Evolutionary conservation across 2,888 invertebrate genomes (phyloP), one percentile per base, ranked within the genome.

Genomic region (Rapana venosa): DNA sequence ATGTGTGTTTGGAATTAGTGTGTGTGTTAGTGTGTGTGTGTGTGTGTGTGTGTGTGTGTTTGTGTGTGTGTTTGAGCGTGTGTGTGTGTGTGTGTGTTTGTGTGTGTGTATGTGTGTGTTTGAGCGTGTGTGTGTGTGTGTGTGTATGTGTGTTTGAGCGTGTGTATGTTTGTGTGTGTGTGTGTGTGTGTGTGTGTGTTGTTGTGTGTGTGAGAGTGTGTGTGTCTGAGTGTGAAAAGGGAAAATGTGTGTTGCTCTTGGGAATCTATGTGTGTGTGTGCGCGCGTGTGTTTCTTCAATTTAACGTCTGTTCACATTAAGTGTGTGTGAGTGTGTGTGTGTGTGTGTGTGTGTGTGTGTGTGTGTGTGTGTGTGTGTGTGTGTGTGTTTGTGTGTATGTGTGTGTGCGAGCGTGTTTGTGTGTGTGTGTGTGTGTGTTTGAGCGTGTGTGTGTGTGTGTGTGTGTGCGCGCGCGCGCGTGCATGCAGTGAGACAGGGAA

Each of bases 151-250:
- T 77, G 77, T n/a, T 8, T 77, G n/a, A 1, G 77, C 13, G 77
- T 77, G 77, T n/a, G 77, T n/a, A 26, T 26, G 77, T 22, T 11
- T 26, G 77, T 77, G 77, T 26, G 77, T 77, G 13, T 77, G 77
- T 77, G 77, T 77, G 22, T 77, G 77, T 77, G 77, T 15, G 77
- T 22, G 77, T 77, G 77, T 77, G 77, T 77, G 77, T 77, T 11
- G 6, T n/a, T 77, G 77, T 26, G 13, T 26, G 77, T 15, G 77
- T n/a, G 77, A 2, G 77, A 15, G 77, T 15, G 77, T 77, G 77
- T 77, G 77, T n/a, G 77, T 77, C 1, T 1, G n/a, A 6, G 77
- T 77, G 77, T 13, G 58, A n/a, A n/a, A n/a, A n/a, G n/a, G n/a
- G n/a, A n/a, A n/a, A n/a, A 32, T 32, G 77, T n/a, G 1, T n/a